Conservation (phyloP, 2,113 vertebrate genomes). For the Heterocephalus glaber region DNA sequence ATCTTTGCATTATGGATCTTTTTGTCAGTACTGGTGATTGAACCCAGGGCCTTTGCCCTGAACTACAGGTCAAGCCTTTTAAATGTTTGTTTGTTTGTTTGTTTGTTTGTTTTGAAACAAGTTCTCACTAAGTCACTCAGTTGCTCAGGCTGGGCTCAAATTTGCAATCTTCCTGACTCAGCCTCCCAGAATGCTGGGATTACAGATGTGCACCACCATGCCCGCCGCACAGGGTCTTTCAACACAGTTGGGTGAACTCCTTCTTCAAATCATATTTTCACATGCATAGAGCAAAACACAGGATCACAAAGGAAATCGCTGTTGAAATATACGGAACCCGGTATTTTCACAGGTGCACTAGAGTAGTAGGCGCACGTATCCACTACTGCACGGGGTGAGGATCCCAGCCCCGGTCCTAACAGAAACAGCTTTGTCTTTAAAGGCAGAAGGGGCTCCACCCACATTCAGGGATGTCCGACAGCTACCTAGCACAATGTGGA, state of each 20-base stretch:
- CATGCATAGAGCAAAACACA: neutral
- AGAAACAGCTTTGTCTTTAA: fast-evolving
- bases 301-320: neutral
- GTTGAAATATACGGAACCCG: neutral
- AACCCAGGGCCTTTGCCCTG: neutral
- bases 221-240: neutral
- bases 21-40: neutral
- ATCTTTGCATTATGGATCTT: neutral
- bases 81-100: no score
- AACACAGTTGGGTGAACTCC: neutral
- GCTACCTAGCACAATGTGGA: fast-evolving
- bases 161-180: neutral
- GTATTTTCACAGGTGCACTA: neutral
- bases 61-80: neutral
- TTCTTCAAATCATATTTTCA: neutral
- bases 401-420: no score
- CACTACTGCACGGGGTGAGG: fast-evolving
- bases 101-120: neutral
- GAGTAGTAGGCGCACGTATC: fast-evolving
- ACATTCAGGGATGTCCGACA: fast-evolving
- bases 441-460: neutral
- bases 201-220: neutral
- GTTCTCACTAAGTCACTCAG: neutral
- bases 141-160: neutral
- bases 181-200: neutral